Conservation (phyloP, 2,888 invertebrate genomes). For the Oscheius onirici region DNA sequence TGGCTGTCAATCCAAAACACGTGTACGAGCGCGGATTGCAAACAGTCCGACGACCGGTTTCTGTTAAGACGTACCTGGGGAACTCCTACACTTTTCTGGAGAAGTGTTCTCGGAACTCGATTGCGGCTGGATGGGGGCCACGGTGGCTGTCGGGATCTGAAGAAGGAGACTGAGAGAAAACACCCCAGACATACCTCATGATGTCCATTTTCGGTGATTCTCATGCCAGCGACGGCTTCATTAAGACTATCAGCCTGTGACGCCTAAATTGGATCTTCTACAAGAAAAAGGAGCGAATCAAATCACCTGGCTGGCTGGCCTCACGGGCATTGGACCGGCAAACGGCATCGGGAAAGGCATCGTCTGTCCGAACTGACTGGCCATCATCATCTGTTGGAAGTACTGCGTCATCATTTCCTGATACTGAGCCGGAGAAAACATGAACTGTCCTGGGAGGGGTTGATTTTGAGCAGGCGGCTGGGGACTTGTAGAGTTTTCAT, state of each 20-base stretch:
- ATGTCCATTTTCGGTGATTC: conserved; percentile 30
- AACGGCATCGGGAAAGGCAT: conserved; percentile 56
- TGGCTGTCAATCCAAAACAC: background rate
- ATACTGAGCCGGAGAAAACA: conserved; percentile 67
- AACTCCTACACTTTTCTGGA: conserved; percentile 15
- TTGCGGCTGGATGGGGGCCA: conserved; percentile 30
- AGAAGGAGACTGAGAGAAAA: background rate
- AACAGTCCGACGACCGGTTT: background rate
- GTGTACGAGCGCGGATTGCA: background rate
- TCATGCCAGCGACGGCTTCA: conserved; percentile 13
- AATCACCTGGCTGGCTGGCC: conserved; percentile 43
- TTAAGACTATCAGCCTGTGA: conserved; percentile 27
- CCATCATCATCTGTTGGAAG: conserved; percentile 63
- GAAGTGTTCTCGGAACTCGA: conserved; percentile 16
- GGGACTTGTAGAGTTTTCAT: conserved; percentile 15
- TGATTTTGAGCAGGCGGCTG: conserved; percentile 38
- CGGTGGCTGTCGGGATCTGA: conserved; percentile 36
- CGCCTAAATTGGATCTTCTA: conserved; percentile 12
- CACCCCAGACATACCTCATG: conserved; percentile 2
- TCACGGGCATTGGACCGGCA: conserved; percentile 8
- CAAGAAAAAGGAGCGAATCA: background rate
- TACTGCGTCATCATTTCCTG: conserved; percentile 71
- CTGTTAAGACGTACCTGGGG: background rate
- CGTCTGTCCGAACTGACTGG: conserved; percentile 44
- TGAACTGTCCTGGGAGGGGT: conserved; percentile 30